phyloP scores from a whole-genome alignment of 2,797 vertebrate species.

The Novumbra hubbsi region DNA sequence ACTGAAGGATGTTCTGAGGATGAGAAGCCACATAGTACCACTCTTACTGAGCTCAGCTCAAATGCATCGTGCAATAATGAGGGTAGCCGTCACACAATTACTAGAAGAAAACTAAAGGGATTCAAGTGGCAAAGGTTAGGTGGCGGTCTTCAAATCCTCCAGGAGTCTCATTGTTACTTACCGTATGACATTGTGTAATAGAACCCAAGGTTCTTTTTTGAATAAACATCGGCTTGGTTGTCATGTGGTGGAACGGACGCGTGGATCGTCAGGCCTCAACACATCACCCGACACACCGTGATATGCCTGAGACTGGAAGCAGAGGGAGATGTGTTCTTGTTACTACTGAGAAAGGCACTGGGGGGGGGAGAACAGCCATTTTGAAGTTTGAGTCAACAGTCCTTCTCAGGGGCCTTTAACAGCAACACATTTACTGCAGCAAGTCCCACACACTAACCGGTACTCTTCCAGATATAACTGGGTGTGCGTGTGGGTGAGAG shows the following conservation, averaged over 20 bases:
- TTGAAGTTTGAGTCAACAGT: constrained; percentile 18
- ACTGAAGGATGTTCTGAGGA: constrained; percentile 45
- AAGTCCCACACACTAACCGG: constrained; percentile 12
- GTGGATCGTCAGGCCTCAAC: neutral
- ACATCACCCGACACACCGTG: constrained; percentile 1
- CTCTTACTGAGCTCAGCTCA: constrained; percentile 33
- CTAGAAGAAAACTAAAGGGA: constrained; percentile 48
- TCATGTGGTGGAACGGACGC: constrained; percentile 9
- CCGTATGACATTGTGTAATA: constrained; percentile 17
- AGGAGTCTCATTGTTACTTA: constrained; percentile 8
- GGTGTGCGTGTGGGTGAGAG: neutral
- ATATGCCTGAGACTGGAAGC: neutral
- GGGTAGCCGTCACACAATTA: constrained; percentile 37
- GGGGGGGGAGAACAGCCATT: neutral
- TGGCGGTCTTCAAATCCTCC: constrained; percentile 9
- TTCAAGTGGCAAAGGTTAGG: constrained; percentile 31
- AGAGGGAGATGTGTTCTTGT: constrained; percentile 9
- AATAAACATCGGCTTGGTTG: constrained; percentile 17
- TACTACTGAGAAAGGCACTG: constrained; percentile 1
- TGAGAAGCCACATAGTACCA: constrained; percentile 37
- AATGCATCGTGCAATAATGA: constrained; percentile 53
- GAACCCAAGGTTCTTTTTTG: neutral
- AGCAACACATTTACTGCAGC: neutral
- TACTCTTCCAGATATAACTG: neutral
- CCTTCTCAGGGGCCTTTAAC: constrained; percentile 17